Percentiles rank a stretch among this genome's conserved stretches.
phyloP scores from a whole-genome alignment of 1,140 invertebrate genomes.

The Ruditapes philippinarum region DNA sequence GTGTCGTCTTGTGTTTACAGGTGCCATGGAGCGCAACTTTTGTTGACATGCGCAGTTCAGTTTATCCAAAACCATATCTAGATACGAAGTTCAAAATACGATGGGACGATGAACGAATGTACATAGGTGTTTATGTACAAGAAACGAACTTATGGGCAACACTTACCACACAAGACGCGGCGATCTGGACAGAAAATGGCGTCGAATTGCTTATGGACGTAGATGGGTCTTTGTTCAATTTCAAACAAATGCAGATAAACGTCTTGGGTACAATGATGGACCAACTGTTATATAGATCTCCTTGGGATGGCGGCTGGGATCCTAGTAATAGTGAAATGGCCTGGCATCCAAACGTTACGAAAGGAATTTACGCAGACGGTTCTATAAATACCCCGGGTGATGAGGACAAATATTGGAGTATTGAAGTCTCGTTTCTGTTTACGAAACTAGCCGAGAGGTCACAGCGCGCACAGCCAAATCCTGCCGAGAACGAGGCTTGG shows the following conservation, averaged over 20 bases:
- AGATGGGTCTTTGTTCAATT: slow-evolving; percentile 56
- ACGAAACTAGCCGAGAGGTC: slow-evolving; percentile 7
- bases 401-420: slow-evolving; percentile 40
- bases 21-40: slow-evolving; percentile 72
- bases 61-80: slow-evolving; percentile 67
- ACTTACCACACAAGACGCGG: slow-evolving; percentile 4
- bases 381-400: slow-evolving; percentile 44
- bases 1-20: too few relatives aligned
- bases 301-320: slow-evolving; percentile 2
- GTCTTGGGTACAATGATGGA: slow-evolving; percentile 60
- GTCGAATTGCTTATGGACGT: slow-evolving; percentile 59
- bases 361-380: slow-evolving; percentile 23
- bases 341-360: slow-evolving; percentile 30
- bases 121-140: slow-evolving; percentile 73
- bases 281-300: slow-evolving; percentile 41
- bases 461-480: neutral
- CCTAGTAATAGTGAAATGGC: neutral
- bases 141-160: slow-evolving; percentile 74
- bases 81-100: slow-evolving; percentile 75
- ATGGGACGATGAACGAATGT: slow-evolving; percentile 75
- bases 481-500: slow-evolving; percentile 34
- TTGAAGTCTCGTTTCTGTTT: slow-evolving; percentile 40
- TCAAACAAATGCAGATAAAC: slow-evolving; percentile 65
- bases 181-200: slow-evolving; percentile 47
- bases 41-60: slow-evolving; percentile 68